Conservation (phyloP, 2,797 vertebrate species). For the Clarias fuscus region DNA sequence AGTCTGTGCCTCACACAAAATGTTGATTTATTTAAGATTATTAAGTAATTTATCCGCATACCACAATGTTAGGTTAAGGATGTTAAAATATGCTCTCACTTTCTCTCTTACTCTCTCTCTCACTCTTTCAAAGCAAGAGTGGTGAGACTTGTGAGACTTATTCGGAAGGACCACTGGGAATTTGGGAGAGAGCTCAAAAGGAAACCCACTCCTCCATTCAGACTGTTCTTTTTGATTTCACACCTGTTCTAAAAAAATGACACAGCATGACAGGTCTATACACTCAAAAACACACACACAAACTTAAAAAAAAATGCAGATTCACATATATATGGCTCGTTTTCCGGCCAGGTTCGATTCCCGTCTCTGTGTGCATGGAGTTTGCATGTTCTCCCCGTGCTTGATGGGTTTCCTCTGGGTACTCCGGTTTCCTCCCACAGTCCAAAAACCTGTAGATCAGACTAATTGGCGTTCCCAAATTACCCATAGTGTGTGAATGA, state of each 20-base stretch:
- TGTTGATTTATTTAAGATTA: not conserved
- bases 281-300: not conserved
- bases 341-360: too few relatives aligned
- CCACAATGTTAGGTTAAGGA: not conserved
- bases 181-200: not conserved
- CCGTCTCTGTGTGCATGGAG: too few relatives aligned
- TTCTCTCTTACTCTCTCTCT: constrained; percentile 2
- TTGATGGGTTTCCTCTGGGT: too few relatives aligned
- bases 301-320: not conserved
- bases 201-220: constrained; percentile 27
- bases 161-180: not conserved
- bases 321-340: not conserved
- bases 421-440: too few relatives aligned
- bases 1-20: not conserved
- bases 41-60: not conserved
- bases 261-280: not conserved
- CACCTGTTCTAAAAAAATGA: constrained; percentile 1
- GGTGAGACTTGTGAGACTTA: constrained; percentile 6
- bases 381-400: too few relatives aligned
- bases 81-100: constrained; percentile 18
- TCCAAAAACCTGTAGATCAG: too few relatives aligned
- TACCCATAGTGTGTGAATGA: too few relatives aligned
- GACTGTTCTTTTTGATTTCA: constrained; percentile 15
- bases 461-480: too few relatives aligned
- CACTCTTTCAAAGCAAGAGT: not conserved